Evolutionary conservation across 2,888 invertebrate genomes (phyloP), one percentile per base, ranked within the genome.

Genomic region (Cataglyphis cursor): DNA sequence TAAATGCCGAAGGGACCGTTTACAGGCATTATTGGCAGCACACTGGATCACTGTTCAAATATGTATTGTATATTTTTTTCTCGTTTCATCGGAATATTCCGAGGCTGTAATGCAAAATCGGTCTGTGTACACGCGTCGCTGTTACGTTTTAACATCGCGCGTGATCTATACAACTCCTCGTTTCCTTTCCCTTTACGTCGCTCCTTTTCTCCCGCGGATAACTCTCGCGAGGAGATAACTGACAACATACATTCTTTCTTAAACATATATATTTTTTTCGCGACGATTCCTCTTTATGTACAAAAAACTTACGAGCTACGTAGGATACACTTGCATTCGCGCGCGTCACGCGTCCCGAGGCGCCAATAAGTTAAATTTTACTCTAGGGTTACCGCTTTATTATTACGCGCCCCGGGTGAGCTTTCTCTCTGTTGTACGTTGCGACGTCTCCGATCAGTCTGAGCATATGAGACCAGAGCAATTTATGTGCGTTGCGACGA

Each of bases 11-110:
- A 91, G 91, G 91, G 91, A 92, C 90, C 87, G 89, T 89, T 92
- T 92, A 92, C 94, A 94, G 94, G 94, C 94, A 94, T 94, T 93
- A 94, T 94, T 94, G 94, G 94, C 94, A 95, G 94, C 93, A 92
- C 93, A 92, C 93, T 93, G 92, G 92, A 93, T 94, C 91, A 92
- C 90, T 91, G 89, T 91, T 83, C 62, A 51, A 81, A 75, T 54
- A n/a, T 81, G 61, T 83, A 84, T 62, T 35, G 76, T 83, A 85
- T 82, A 88, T 87, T 81, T 87, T 76, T 88, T 84, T 86, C 89
- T 87, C 74, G 75, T 83, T 88, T 90, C 85, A 73, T 82, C 62
- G 83, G 81, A 66, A 54, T 76, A 74, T 54, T 81, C 83, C 83
- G 85, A 89, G 88, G 24, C 31, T 81, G 81, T 81, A 61, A 54